These are phyloP conservation scores for Mechanitis messenoides DNA, from an alignment of 2,888 invertebrate genomes.

Conservation along the genomic window DNA sequence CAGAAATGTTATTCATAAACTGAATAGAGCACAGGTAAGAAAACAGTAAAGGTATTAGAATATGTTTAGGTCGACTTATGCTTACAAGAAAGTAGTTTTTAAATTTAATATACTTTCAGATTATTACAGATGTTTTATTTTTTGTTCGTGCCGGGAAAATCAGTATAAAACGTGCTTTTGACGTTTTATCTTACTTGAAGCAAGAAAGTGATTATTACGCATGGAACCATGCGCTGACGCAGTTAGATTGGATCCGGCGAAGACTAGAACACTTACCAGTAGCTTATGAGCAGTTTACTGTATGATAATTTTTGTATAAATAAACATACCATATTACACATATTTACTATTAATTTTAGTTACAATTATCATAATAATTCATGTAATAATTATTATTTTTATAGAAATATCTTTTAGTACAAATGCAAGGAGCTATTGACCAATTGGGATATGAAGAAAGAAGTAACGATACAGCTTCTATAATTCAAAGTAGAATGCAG, in stretches of 20 bases:
- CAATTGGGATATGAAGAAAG: constrained; percentile 70
- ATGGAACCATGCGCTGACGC: constrained; percentile 81
- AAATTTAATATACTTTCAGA: constrained; percentile 41
- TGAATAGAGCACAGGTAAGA: constrained; percentile 84
- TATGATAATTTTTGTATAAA: constrained; percentile 24
- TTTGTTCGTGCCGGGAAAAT: constrained; percentile 79
- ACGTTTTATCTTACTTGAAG: constrained; percentile 80
- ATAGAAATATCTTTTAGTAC: constrained; percentile 64
- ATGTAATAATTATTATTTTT: constrained; percentile 13
- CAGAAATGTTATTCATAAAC: constrained; percentile 73
- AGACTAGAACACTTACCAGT: constrained; percentile 56
- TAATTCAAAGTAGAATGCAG: constrained; percentile 76
- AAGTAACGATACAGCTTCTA: constrained; percentile 67
- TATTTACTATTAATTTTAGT: no score
- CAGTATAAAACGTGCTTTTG: constrained; percentile 75
- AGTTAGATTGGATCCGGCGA: constrained; percentile 70
- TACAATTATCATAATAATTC: no score
- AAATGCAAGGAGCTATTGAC: constrained; percentile 65
- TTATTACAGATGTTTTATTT: constrained; percentile 85
- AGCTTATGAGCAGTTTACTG: constrained; percentile 48
- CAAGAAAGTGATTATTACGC: constrained; percentile 84
- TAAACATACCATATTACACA: no score
- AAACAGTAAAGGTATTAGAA: neutral
- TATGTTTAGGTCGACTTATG: neutral
- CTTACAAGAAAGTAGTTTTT: neutral